Evolutionary conservation across 2,113 vertebrate genomes (phyloP).

Genomic region (Cairina moschata): DNA sequence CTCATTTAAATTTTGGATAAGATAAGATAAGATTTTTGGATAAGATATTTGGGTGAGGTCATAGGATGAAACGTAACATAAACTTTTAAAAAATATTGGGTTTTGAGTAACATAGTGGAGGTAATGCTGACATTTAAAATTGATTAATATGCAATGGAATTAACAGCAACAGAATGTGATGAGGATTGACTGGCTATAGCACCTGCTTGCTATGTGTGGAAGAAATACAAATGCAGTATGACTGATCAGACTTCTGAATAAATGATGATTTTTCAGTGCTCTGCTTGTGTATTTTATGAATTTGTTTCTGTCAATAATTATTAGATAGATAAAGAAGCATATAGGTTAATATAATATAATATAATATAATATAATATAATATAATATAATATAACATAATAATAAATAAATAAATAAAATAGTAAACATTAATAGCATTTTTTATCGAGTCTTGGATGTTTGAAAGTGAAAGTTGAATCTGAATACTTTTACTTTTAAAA

Average conservation of each 20-base stretch:
- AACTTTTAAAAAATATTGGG: not conserved
- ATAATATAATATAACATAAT: too few relatives aligned
- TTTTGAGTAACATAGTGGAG: not conserved
- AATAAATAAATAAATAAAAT: not conserved
- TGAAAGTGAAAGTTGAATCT: not conserved
- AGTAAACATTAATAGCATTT: not conserved
- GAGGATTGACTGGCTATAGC: not conserved
- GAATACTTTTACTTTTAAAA: not conserved
- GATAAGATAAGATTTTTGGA: too few relatives aligned
- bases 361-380: too few relatives aligned
- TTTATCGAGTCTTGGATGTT: not conserved
- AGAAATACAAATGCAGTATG: not conserved
- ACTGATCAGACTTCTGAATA: not conserved
- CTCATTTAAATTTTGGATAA: not conserved
- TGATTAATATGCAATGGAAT: not conserved
- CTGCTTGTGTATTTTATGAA: not conserved
- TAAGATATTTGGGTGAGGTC: not conserved
- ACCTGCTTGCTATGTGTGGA: not conserved
- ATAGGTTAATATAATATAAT: not conserved
- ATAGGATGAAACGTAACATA: slow-evolving; percentile 9
- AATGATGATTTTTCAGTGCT: not conserved
- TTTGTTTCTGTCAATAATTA: not conserved
- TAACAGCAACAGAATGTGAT: not conserved
- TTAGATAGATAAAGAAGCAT: not conserved
- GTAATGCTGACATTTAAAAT: not conserved